These are phyloP conservation scores for Bacillus rossius DNA, from an alignment of 1,140 invertebrate genomes.

Conservation along the genomic window DNA sequence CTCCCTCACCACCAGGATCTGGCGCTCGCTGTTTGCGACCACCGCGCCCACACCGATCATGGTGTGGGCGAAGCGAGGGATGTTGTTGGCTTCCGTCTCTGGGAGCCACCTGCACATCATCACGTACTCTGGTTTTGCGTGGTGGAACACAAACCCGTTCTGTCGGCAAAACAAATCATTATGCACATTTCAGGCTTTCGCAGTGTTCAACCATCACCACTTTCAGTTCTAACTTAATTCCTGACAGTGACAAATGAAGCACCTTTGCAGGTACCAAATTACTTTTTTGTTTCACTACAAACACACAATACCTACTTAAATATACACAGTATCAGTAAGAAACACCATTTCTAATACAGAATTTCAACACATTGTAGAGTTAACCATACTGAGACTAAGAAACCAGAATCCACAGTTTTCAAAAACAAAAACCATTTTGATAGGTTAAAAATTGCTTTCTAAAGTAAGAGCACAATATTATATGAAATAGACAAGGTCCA, in stretches of 20 bases:
- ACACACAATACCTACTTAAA: background rate
- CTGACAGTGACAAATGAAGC: background rate
- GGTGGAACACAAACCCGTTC: slow-evolving; percentile 83
- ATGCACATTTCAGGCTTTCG: background rate
- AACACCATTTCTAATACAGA: no score
- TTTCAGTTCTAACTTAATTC: background rate
- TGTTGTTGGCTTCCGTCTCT: slow-evolving; percentile 51
- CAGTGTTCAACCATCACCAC: background rate
- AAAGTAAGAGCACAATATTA: background rate
- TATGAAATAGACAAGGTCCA: background rate
- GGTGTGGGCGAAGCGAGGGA: slow-evolving; percentile 80
- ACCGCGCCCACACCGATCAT: slow-evolving; percentile 83
- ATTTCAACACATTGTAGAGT: no score
- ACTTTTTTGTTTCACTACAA: background rate
- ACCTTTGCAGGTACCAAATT: background rate
- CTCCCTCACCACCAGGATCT: slow-evolving; percentile 77
- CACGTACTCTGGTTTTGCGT: slow-evolving; percentile 70
- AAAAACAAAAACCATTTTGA: background rate
- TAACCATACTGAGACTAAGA: no score
- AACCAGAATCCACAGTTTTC: no score
- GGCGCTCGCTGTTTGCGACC: slow-evolving; percentile 67
- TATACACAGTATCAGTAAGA: background rate
- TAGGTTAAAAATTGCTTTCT: background rate
- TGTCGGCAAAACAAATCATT: slow-evolving; percentile 34
- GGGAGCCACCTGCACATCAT: slow-evolving; percentile 79